Evolutionary conservation across 2,797 vertebrate genomes (phyloP).

Genomic region (Onychomys arenicola): DNA sequence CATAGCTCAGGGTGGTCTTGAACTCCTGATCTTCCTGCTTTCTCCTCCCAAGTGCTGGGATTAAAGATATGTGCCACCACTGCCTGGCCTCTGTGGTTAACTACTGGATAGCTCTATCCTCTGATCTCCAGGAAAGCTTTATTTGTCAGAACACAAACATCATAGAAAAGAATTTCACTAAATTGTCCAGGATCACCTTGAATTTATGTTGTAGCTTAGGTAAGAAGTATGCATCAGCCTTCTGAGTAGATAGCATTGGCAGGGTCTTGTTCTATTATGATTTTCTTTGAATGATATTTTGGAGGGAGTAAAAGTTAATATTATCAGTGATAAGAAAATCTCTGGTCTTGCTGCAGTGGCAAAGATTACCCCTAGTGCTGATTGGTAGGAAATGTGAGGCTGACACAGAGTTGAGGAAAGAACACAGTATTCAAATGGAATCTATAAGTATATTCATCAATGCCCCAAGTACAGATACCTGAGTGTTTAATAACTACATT

Average conservation of each 20-base stretch:
- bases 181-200: not conserved
- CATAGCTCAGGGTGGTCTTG: too few relatives aligned
- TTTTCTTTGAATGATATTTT: not conserved
- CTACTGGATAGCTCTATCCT: too few relatives aligned
- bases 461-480: rapidly evolving
- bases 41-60: too few relatives aligned
- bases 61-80: too few relatives aligned
- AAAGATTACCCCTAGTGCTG: rapidly evolving
- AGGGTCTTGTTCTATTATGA: not conserved
- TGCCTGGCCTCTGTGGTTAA: too few relatives aligned
- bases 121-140: too few relatives aligned
- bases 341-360: not conserved
- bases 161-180: not conserved
- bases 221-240: not conserved
- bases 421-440: rapidly evolving
- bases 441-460: not conserved
- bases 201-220: not conserved
- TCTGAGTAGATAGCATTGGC: not conserved
- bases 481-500: not conserved
- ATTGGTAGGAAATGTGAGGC: too few relatives aligned
- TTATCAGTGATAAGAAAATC: not conserved
- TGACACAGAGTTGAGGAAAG: rapidly evolving
- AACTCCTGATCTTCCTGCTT: too few relatives aligned
- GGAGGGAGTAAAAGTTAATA: not conserved
- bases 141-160: too few relatives aligned